phyloP scores from a whole-genome alignment of 2,113 vertebrate genomes.

The Podilymbus podiceps region DNA sequence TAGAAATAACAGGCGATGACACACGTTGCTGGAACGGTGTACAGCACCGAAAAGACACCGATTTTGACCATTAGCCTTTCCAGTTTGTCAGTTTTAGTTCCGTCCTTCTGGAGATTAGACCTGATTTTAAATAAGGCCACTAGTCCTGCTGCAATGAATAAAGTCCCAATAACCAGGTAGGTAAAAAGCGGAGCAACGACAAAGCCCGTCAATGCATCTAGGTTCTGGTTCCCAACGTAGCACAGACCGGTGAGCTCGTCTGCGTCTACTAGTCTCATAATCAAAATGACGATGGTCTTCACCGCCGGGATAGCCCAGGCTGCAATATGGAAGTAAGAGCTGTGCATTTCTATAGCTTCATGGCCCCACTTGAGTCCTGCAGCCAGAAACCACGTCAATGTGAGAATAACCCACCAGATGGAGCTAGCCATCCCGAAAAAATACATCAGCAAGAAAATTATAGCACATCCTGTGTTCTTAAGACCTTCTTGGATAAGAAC shows the following conservation, averaged over 20 bases:
- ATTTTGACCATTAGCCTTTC: slow-evolving; percentile 99
- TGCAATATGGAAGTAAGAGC: slow-evolving; percentile 98
- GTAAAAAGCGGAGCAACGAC: slow-evolving; percentile 96
- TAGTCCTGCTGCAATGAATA: slow-evolving; percentile 94
- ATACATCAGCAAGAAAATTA: slow-evolving; percentile 98
- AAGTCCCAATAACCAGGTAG: slow-evolving; percentile 93
- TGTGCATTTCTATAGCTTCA: slow-evolving; percentile 99
- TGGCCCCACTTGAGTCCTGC: slow-evolving; percentile 98
- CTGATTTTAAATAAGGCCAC: slow-evolving; percentile 98
- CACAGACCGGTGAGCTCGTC: slow-evolving; percentile 94
- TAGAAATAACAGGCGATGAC: slow-evolving; percentile 98
- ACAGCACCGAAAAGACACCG: slow-evolving; percentile 97
- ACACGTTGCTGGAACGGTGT: slow-evolving; percentile 94
- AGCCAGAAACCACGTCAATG: slow-evolving; percentile 97
- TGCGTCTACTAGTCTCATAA: slow-evolving; percentile 96
- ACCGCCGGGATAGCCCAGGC: slow-evolving; percentile 97
- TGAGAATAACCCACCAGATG: slow-evolving; percentile 99
- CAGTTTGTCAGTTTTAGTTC: slow-evolving; percentile 97
- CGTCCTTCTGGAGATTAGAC: slow-evolving; percentile 97
- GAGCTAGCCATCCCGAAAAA: slow-evolving; percentile 99
- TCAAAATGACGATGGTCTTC: slow-evolving; percentile 97
- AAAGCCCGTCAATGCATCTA: slow-evolving; percentile 94
- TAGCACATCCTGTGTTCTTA: slow-evolving; percentile 98
- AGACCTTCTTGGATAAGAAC: slow-evolving; percentile 97
- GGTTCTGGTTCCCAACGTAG: slow-evolving; percentile 94